phyloP scores from a whole-genome alignment of 2,797 vertebrate species.

The Holocentrus rufus region DNA sequence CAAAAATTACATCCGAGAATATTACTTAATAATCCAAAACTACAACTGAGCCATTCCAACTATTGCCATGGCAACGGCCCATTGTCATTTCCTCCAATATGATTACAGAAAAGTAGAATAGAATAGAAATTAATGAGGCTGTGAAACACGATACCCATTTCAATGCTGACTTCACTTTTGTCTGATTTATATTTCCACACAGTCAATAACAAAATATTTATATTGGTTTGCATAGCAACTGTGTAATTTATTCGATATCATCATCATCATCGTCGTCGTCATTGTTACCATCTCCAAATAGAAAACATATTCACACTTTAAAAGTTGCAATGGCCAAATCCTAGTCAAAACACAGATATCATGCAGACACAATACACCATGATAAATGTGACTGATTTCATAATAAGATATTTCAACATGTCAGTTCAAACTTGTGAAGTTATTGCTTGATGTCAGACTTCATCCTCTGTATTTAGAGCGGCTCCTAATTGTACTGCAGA shows the following conservation, averaged over 20 bases:
- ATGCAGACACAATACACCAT: constrained; percentile 58
- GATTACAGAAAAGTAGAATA: too few species aligned
- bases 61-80: too few species aligned
- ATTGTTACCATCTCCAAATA: constrained; percentile 29
- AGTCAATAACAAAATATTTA: constrained; percentile 1
- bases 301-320: constrained; percentile 58
- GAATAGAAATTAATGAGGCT: too few species aligned
- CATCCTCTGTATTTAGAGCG: neutral
- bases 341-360: constrained; percentile 36
- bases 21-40: too few species aligned
- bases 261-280: constrained; percentile 24
- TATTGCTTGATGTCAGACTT: constrained; percentile 56
- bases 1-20: too few species aligned
- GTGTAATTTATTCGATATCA: constrained; percentile 49
- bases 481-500: neutral
- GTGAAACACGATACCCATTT: too few species aligned
- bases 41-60: too few species aligned
- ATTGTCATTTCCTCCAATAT: too few species aligned
- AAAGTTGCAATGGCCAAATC: constrained; percentile 27
- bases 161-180: too few species aligned
- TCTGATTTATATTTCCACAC: neutral
- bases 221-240: constrained; percentile 63
- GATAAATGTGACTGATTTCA: constrained; percentile 10
- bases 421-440: constrained; percentile 21
- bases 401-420: neutral